These are phyloP conservation scores for Sphecodes monilicornis DNA, from an alignment of 2,888 invertebrate species.

Conservation along the genomic window DNA sequence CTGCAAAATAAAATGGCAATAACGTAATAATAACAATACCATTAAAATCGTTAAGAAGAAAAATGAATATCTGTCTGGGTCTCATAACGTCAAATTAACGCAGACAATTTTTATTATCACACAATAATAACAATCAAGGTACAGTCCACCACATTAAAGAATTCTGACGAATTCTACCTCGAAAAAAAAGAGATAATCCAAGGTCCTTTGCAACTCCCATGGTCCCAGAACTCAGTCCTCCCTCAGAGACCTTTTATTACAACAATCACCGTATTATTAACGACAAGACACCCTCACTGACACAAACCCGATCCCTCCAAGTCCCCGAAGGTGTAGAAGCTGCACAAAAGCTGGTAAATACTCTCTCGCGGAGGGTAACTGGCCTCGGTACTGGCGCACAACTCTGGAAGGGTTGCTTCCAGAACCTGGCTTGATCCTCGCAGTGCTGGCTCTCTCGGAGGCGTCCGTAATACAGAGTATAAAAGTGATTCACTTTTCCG, in stretches of 20 bases:
- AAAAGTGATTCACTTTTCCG: slow-evolving; percentile 49
- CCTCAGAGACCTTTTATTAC: neutral
- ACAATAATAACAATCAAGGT: no score
- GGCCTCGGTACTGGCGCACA: neutral
- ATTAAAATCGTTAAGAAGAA: no score
- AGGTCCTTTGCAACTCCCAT: neutral
- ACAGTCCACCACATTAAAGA: neutral
- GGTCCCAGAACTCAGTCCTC: neutral
- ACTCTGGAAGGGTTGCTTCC: neutral
- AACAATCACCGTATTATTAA: neutral
- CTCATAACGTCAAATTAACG: no score
- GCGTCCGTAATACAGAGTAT: slow-evolving; percentile 14
- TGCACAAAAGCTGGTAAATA: slow-evolving; percentile 1
- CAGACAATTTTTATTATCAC: no score
- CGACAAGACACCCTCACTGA: neutral
- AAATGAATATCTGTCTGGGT: no score
- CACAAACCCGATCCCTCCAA: neutral
- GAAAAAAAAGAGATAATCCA: neutral
- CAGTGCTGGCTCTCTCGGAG: neutral
- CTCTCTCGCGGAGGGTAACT: neutral
- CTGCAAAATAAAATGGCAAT: no score
- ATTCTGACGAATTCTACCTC: neutral
- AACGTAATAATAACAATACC: no score
- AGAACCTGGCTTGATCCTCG: neutral
- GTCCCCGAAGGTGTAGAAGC: neutral